Evolutionary conservation across 2,113 vertebrate genomes (phyloP), one percentile per base, ranked within the genome.

Genomic region (Cynocephalus volans): DNA sequence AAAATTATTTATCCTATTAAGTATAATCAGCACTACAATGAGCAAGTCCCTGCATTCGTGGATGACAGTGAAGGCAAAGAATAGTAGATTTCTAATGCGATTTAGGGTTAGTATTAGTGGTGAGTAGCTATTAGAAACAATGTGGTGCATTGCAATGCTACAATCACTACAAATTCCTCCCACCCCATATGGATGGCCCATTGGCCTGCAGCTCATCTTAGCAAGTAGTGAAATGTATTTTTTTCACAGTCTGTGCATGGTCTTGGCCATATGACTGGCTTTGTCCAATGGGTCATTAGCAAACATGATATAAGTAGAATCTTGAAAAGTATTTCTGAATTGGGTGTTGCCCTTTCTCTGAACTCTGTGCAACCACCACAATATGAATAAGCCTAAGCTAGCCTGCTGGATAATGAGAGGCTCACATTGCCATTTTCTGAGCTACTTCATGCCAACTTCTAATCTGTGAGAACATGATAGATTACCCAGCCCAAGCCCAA

Each of bases 1-100:
- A 60, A 90, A 83, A 62, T n/a, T 92, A 1, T 64, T 23, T n/a
- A 88, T 56, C 86, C 36, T 94, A 79, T 23, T n/a, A 88, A 52
- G 6, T 60, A 1, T 73, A 86, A 79, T 28, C 7, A 75, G 26
- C n/a, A 45, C 3, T 31, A 21, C 48, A 31, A 75, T 19, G 7
- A 69, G 14, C 6, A 94, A 72, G 19, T 69, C n/a, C 14, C 11
- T 36, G 2, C 1, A 84, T 14, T 88, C 15, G 36, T 41, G 14
- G 36, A 58, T 77, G 31, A 69, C 54, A 45, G 6, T 8, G 24
- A 52, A 50, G 5, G 17, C 11, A 81, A 72, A 23, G 1, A 18
- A 15, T 8, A 41, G 7, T 5, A 72, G 15, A 91, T 84, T 91
- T 77, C 85, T 19, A 87, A 56, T 15, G 19, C 23, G 24, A 90